These are phyloP conservation scores for Echinometra lucunter DNA, from an alignment of 53 echinoderm and acorn worm genomes.

Conservation along the genomic window DNA sequence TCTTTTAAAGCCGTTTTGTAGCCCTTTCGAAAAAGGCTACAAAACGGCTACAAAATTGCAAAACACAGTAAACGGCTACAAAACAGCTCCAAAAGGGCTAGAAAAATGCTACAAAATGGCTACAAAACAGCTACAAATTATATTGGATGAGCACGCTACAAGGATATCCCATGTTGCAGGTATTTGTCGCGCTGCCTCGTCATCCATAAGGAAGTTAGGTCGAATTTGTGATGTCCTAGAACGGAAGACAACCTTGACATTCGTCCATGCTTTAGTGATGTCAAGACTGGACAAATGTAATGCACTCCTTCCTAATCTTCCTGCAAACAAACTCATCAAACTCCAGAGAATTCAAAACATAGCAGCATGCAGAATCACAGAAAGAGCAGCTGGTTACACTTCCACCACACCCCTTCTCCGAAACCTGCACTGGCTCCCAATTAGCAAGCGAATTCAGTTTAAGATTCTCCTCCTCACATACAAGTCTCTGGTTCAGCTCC, in stretches of 20 bases:
- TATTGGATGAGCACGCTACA: constrained; percentile 11
- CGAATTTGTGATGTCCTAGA: background rate
- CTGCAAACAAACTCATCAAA: too few species aligned
- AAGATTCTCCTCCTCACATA: constrained; percentile 27
- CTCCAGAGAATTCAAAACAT: constrained; percentile 65
- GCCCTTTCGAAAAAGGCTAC: too few species aligned
- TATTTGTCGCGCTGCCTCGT: constrained; percentile 34
- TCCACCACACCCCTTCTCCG: background rate
- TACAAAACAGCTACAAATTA: too few species aligned
- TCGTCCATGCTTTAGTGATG: too few species aligned
- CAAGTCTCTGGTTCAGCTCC: background rate
- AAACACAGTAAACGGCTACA: too few species aligned
- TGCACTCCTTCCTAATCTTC: too few species aligned
- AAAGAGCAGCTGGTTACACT: background rate
- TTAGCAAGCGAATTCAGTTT: background rate
- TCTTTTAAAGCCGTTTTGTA: too few species aligned
- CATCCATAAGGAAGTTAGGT: constrained; percentile 26
- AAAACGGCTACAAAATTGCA: too few species aligned
- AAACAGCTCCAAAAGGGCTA: too few species aligned
- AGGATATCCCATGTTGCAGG: constrained; percentile 36
- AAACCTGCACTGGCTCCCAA: constrained; percentile 48
- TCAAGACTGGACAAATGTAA: too few species aligned
- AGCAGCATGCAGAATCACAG: constrained; percentile 26
- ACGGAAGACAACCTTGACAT: background rate
- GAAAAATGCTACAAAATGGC: too few species aligned